phyloP scores from a whole-genome alignment of 2,113 vertebrate genomes.

The Microtus montanus region DNA sequence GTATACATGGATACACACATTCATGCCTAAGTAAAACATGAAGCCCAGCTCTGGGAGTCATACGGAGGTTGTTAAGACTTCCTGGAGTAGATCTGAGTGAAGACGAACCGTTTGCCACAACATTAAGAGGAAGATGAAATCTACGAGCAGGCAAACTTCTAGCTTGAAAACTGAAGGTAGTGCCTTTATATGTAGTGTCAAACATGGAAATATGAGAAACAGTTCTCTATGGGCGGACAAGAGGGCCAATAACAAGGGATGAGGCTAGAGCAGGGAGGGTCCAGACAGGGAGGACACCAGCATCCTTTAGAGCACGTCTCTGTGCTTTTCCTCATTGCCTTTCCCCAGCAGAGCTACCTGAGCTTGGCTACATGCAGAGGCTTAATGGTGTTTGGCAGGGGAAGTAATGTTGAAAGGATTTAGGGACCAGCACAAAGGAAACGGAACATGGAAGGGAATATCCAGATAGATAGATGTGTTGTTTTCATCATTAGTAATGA shows the following conservation, averaged over 20 bases:
- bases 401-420: not conserved
- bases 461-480: not conserved
- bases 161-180: not conserved
- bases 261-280: not conserved
- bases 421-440: not conserved
- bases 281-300: not conserved
- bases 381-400: not conserved
- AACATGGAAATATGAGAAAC: not conserved
- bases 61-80: not conserved
- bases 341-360: not conserved
- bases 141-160: not conserved
- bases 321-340: not conserved
- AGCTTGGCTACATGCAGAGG: not conserved
- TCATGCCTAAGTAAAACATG: not conserved
- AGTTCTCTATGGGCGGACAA: not conserved
- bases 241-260: not conserved
- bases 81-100: not conserved
- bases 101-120: not conserved
- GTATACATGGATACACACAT: not conserved
- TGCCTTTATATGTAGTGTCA: not conserved
- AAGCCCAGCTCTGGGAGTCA: not conserved
- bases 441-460: not conserved
- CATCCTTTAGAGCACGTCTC: not conserved
- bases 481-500: not conserved
- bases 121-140: not conserved